Conservation (phyloP, 2,113 vertebrate genomes). For the Tyrannus savana region DNA sequence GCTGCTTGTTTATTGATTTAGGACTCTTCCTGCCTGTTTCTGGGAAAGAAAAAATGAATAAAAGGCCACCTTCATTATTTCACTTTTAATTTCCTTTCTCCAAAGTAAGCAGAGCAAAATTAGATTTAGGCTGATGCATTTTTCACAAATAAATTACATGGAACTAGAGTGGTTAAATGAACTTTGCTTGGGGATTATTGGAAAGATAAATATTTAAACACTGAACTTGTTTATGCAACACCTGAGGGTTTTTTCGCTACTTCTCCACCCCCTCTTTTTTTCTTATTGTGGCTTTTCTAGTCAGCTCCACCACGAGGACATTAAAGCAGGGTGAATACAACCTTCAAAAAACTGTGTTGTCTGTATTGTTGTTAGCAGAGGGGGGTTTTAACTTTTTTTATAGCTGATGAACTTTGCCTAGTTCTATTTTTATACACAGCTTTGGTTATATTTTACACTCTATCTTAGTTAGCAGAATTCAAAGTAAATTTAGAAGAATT, state of each 20-base stretch:
- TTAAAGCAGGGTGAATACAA: neutral
- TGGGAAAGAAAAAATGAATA: constrained; percentile 31
- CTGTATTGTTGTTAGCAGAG: neutral
- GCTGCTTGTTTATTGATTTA: constrained; percentile 62
- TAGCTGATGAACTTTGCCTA: neutral
- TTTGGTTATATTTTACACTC: neutral
- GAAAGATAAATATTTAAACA: constrained; percentile 70
- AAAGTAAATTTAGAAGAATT: neutral
- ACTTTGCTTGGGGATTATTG: constrained; percentile 56
- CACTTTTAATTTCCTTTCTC: constrained; percentile 55
- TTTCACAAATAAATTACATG: constrained; percentile 50
- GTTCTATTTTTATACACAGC: neutral
- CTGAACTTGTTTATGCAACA: constrained; percentile 43
- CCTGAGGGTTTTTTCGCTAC: neutral
- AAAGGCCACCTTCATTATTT: constrained; percentile 43
- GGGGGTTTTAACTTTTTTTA: neutral
- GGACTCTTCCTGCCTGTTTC: constrained; percentile 55
- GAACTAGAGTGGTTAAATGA: constrained; percentile 51
- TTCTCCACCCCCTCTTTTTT: neutral
- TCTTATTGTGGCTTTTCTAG: constrained; percentile 31
- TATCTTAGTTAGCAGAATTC: neutral
- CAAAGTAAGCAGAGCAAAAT: constrained; percentile 63
- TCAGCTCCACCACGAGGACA: neutral
- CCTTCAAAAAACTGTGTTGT: neutral
- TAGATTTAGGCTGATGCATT: constrained; percentile 47